These are phyloP conservation scores for Calliopum simillimum DNA, from an alignment of 2,888 invertebrate genomes.

Conservation along the genomic window DNA sequence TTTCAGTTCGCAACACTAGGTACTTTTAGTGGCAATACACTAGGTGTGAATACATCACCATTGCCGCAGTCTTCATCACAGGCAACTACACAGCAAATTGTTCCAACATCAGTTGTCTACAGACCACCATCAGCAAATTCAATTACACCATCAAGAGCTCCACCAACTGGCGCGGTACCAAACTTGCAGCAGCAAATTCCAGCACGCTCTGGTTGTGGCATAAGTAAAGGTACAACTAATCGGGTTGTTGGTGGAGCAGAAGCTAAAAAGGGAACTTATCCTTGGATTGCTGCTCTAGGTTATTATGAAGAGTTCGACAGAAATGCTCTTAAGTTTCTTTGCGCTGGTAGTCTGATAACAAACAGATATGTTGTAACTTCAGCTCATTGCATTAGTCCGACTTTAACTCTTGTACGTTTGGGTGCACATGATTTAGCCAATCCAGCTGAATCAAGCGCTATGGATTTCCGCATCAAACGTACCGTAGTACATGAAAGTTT, in stretches of 20 bases:
- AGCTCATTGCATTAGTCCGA: slow-evolving; percentile 68
- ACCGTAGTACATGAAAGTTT: slow-evolving; percentile 78
- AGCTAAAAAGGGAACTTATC: slow-evolving; percentile 73
- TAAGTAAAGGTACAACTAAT: slow-evolving; percentile 60
- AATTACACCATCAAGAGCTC: background rate
- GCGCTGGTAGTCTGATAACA: slow-evolving; percentile 80
- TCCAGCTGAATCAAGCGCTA: slow-evolving; percentile 70
- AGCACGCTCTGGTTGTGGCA: slow-evolving; percentile 68
- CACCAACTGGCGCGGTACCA: background rate
- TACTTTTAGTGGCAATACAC: background rate
- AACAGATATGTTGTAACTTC: slow-evolving; percentile 79
- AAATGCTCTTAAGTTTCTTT: slow-evolving; percentile 72
- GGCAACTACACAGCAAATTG: background rate
- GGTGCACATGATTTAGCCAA: slow-evolving; percentile 79
- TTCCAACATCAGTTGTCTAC: slow-evolving; percentile 4
- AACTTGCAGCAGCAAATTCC: too few relatives aligned
- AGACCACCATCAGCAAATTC: background rate
- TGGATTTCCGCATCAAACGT: slow-evolving; percentile 74
- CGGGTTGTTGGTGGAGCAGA: slow-evolving; percentile 72
- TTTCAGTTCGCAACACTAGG: slow-evolving; percentile 44
- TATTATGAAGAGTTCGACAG: slow-evolving; percentile 67
- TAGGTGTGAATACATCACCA: background rate
- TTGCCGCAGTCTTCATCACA: slow-evolving; percentile 1
- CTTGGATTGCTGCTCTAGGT: slow-evolving; percentile 86
- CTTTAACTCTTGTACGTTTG: slow-evolving; percentile 73